phyloP scores from a whole-genome alignment of 2,888 invertebrate genomes.

The Hecatera dysodea region DNA sequence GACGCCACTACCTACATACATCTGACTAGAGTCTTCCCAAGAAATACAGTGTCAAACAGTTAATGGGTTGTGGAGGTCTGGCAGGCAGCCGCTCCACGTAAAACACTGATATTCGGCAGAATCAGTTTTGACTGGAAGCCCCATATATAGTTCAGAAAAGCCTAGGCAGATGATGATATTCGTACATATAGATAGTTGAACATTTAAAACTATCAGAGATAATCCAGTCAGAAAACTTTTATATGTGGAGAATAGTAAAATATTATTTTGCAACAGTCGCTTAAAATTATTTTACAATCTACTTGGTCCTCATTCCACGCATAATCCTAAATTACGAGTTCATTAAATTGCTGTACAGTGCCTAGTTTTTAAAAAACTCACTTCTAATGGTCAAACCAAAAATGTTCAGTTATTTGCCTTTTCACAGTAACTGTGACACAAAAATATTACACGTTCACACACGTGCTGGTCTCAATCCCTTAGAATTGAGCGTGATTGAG shows the following conservation, averaged over 20 bases:
- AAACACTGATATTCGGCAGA: too few relatives aligned
- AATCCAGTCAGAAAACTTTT: slow-evolving; percentile 12
- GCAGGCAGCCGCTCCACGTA: too few relatives aligned
- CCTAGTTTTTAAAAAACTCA: not conserved
- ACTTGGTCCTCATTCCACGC: not conserved
- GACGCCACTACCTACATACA: too few relatives aligned
- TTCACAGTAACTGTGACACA: slow-evolving; percentile 3
- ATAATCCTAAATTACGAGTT: not conserved
- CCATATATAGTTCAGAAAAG: too few relatives aligned
- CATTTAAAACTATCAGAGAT: not conserved
- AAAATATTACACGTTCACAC: too few relatives aligned
- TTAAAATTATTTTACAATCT: not conserved
- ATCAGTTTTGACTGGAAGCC: too few relatives aligned
- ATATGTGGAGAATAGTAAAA: not conserved
- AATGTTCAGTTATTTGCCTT: not conserved
- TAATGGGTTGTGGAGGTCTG: too few relatives aligned
- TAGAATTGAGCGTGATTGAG: slow-evolving; percentile 55
- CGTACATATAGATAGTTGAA: too few relatives aligned
- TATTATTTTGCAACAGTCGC: slow-evolving; percentile 3
- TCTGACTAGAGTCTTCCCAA: too few relatives aligned
- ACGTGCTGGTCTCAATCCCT: slow-evolving; percentile 37
- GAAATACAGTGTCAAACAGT: too few relatives aligned
- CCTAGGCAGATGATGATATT: too few relatives aligned
- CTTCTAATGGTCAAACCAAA: not conserved
- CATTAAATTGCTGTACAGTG: not conserved